Evolutionary conservation across 2,113 vertebrate species (phyloP).

Genomic region (Cyanoramphus novaezelandiae): DNA sequence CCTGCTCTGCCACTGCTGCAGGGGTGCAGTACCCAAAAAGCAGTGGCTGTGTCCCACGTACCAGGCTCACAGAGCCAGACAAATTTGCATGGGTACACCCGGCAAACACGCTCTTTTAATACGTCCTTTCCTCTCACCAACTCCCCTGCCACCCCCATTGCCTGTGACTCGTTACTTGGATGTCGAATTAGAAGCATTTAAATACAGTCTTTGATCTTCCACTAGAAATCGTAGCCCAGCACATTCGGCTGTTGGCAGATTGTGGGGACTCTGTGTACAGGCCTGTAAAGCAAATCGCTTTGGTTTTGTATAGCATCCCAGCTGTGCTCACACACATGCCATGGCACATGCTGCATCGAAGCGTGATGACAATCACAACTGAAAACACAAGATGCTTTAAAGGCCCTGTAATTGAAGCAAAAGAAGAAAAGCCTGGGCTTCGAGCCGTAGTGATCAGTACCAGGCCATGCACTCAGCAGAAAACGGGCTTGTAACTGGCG

Average conservation of each 20-base stretch:
- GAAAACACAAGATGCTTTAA: constrained; percentile 39
- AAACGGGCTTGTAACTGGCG: background rate
- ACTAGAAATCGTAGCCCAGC: constrained; percentile 2
- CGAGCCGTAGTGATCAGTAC: constrained; percentile 40
- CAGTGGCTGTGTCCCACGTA: rapidly evolving
- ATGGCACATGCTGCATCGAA: constrained; percentile 7
- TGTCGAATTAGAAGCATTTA: background rate
- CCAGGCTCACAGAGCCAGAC: background rate
- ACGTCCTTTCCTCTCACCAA: background rate
- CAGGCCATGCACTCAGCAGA: constrained; percentile 27
- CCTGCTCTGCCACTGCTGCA: background rate
- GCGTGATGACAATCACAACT: constrained; percentile 53
- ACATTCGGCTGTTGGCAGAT: constrained; percentile 17
- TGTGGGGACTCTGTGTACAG: background rate
- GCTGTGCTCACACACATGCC: constrained; percentile 25
- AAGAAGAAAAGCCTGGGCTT: constrained; percentile 48
- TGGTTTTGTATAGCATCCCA: constrained; percentile 27
- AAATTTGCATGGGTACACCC: background rate
- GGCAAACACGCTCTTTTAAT: background rate
- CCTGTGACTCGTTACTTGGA: background rate
- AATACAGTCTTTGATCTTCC: constrained; percentile 11
- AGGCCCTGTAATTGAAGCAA: constrained; percentile 28
- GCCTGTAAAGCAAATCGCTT: constrained; percentile 21
- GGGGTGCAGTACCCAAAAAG: background rate
- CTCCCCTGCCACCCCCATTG: background rate